Conservation (phyloP, 2,113 vertebrate genomes). For the Brevimyrus niger region DNA sequence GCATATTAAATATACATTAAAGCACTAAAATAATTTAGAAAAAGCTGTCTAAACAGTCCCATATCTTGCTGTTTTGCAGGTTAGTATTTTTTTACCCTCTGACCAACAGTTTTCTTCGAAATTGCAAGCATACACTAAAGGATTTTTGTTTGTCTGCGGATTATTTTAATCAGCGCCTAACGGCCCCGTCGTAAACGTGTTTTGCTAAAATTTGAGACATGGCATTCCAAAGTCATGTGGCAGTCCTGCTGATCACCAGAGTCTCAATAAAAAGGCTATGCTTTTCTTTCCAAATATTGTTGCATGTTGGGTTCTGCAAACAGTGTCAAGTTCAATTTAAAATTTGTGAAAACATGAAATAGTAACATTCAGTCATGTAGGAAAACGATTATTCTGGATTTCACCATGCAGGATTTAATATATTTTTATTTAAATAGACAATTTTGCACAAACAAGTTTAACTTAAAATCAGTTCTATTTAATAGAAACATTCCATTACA, state of each 20-base stretch:
- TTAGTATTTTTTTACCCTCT: not conserved
- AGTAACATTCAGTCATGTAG: not conserved
- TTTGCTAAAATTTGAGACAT: not conserved
- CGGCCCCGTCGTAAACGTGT: not conserved
- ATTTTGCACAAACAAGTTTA: not conserved
- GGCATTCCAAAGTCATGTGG: not conserved
- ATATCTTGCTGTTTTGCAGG: not conserved
- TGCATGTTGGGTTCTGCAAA: not conserved
- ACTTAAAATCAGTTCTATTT: not conserved
- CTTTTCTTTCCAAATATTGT: not conserved
- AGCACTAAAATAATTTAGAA: slow-evolving; percentile 47
- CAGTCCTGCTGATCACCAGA: not conserved
- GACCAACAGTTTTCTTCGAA: not conserved
- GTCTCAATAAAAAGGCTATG: not conserved
- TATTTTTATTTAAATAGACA: not conserved
- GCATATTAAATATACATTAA: not conserved
- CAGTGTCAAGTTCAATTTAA: not conserved
- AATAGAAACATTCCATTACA: not conserved
- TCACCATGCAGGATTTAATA: not conserved
- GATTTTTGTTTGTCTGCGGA: not conserved
- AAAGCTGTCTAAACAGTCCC: not conserved
- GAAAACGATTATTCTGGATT: not conserved
- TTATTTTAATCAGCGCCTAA: not conserved
- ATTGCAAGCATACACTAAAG: not conserved
- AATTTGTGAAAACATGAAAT: not conserved